Conservation (phyloP, 2,888 invertebrate genomes). For the Sinotaia quadrata region DNA sequence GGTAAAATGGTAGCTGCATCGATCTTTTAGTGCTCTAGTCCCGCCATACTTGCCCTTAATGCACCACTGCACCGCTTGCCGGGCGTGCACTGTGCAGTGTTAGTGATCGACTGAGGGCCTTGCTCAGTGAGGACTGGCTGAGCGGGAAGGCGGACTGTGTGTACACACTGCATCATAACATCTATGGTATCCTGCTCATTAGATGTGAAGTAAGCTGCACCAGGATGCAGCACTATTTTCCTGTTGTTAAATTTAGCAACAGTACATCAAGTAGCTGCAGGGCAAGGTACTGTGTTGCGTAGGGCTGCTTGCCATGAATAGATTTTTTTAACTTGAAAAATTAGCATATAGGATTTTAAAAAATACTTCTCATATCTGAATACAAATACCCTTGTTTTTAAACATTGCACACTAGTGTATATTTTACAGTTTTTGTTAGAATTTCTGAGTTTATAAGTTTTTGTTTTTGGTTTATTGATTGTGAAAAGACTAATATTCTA, state of each 20-base stretch:
- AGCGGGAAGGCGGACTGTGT: not conserved
- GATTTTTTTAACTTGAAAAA: too few relatives aligned
- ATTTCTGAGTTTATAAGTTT: too few relatives aligned
- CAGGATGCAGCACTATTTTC: conserved; percentile 16
- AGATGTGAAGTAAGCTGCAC: conserved; percentile 12
- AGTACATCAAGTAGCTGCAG: not conserved
- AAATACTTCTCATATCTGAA: too few relatives aligned
- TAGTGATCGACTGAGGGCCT: conserved; percentile 6
- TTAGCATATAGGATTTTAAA: too few relatives aligned
- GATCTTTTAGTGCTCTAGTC: conserved; percentile 26
- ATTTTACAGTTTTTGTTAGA: too few relatives aligned
- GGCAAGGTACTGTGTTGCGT: conserved; percentile 9
- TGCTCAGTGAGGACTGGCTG: not conserved
- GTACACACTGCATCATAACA: conserved; percentile 4
- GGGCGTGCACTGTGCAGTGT: conserved; percentile 3
- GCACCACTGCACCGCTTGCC: conserved; percentile 21
- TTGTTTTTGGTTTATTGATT: too few relatives aligned
- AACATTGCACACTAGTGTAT: too few relatives aligned
- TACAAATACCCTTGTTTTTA: too few relatives aligned
- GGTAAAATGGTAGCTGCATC: conserved; percentile 28
- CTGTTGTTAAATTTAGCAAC: conserved; percentile 3
- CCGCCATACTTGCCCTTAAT: conserved; percentile 11
- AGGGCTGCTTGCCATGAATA: too few relatives aligned
- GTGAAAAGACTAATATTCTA: too few relatives aligned
- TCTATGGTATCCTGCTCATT: conserved; percentile 27